Conservation (phyloP, 2,888 invertebrate species). For the Suillia variegata region DNA sequence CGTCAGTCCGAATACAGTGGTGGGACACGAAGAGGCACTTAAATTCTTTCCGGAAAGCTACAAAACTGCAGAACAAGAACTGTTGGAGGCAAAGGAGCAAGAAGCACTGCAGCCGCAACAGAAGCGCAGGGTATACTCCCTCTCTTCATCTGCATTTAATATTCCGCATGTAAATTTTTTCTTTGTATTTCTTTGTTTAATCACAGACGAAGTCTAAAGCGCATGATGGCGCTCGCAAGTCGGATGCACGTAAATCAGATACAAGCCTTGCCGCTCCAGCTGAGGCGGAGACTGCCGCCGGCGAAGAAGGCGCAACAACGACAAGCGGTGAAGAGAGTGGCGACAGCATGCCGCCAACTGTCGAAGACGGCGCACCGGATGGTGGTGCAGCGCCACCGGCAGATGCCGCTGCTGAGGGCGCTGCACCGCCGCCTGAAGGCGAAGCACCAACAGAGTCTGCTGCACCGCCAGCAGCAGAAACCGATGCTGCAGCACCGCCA, state of each 20-base stretch:
- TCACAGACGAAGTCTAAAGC: neutral
- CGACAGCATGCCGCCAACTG: conserved; percentile 37
- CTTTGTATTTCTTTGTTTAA: neutral
- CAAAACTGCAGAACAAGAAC: conserved; percentile 62
- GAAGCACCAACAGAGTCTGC: no score
- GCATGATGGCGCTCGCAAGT: neutral
- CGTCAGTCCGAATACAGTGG: conserved; percentile 70
- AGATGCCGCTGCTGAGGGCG: conserved; percentile 6
- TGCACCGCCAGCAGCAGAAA: conserved; percentile 13
- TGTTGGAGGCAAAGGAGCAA: conserved; percentile 37
- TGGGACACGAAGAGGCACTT: conserved; percentile 69
- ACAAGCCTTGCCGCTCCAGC: conserved; percentile 29
- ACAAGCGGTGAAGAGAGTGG: conserved; percentile 42
- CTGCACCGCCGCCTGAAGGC: neutral
- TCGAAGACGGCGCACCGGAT: conserved; percentile 32
- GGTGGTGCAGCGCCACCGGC: conserved; percentile 8
- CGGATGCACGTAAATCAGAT: conserved; percentile 17
- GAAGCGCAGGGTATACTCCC: conserved; percentile 61
- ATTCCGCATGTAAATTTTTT: neutral
- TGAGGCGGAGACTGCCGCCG: conserved; percentile 28
- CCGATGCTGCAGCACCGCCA: neutral
- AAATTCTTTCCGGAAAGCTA: conserved; percentile 70
- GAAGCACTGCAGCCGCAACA: conserved; percentile 58
- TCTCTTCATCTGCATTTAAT: neutral
- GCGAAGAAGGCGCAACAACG: conserved; percentile 43